phyloP scores from a whole-genome alignment of 1,140 invertebrate genomes.

The Platorchestia sp. region DNA sequence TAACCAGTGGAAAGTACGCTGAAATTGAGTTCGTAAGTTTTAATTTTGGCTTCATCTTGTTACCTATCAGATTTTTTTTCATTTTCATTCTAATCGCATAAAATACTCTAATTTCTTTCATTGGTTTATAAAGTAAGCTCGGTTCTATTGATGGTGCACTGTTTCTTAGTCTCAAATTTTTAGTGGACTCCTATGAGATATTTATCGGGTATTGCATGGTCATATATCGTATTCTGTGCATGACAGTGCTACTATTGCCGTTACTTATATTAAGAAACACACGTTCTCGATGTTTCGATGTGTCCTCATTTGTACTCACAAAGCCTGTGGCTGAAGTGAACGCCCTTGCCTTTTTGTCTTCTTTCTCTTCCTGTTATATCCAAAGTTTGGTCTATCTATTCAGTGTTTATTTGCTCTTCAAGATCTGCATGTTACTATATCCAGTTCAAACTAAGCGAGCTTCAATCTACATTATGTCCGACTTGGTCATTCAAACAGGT shows the following conservation, averaged over 20 bases:
- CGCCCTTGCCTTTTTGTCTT: background rate
- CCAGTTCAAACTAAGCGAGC: background rate
- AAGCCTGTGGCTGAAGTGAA: background rate
- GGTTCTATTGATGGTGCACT: background rate
- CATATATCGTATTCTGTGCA: background rate
- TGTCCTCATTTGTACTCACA: background rate
- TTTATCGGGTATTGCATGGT: background rate
- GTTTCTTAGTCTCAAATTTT: background rate
- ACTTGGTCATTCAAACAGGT: background rate
- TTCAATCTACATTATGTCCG: background rate
- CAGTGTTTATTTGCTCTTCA: background rate
- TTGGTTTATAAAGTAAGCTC: background rate
- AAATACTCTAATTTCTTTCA: background rate
- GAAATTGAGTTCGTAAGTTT: background rate
- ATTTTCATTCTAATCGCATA: background rate
- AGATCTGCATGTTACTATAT: background rate
- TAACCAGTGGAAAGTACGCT: background rate
- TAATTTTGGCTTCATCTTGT: background rate
- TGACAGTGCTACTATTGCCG: background rate
- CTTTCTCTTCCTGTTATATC: background rate
- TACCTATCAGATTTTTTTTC: background rate
- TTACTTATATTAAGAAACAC: slow-evolving; percentile 2
- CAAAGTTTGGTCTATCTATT: background rate
- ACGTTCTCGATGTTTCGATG: background rate
- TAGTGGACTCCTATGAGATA: background rate